Conservation (phyloP, 1,140 invertebrate genomes). For the Leptopilina boulardi region DNA sequence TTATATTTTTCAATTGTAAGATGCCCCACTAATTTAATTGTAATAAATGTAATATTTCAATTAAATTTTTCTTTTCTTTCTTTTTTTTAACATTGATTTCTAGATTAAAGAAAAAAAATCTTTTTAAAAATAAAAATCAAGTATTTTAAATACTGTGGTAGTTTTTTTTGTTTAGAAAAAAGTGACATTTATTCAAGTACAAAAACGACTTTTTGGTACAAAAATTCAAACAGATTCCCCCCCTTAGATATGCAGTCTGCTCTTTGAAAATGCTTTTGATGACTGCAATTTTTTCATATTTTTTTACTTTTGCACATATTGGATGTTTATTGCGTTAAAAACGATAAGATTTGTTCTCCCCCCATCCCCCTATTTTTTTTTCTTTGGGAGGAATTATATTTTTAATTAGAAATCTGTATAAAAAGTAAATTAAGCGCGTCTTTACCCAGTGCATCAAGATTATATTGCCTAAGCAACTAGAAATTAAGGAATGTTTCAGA, state of each 20-base stretch:
- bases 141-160: not conserved
- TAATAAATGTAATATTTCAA: conserved; percentile 59
- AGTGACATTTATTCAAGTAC: conserved; percentile 61
- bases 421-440: conserved; percentile 10
- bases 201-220: conserved; percentile 38
- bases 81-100: not conserved
- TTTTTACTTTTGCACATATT: conserved; percentile 25
- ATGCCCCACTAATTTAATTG: conserved; percentile 57
- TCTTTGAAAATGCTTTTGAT: not conserved
- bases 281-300: conserved; percentile 26
- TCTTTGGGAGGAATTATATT: conserved; percentile 12
- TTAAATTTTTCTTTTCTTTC: not conserved
- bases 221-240: not conserved
- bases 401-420: conserved; percentile 30
- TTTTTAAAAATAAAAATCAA: not conserved
- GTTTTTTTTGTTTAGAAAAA: conserved; percentile 14
- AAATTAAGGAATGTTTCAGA: not conserved
- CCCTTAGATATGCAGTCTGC: not conserved
- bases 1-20: conserved; percentile 63
- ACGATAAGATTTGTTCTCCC: not conserved
- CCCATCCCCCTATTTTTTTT: not conserved
- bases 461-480: conserved; percentile 26
- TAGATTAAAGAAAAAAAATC: not conserved
- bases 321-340: not conserved
- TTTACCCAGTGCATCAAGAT: conserved; percentile 1